phyloP scores from a whole-genome alignment of 2,797 vertebrate species.

The Cottoperca gobio region DNA sequence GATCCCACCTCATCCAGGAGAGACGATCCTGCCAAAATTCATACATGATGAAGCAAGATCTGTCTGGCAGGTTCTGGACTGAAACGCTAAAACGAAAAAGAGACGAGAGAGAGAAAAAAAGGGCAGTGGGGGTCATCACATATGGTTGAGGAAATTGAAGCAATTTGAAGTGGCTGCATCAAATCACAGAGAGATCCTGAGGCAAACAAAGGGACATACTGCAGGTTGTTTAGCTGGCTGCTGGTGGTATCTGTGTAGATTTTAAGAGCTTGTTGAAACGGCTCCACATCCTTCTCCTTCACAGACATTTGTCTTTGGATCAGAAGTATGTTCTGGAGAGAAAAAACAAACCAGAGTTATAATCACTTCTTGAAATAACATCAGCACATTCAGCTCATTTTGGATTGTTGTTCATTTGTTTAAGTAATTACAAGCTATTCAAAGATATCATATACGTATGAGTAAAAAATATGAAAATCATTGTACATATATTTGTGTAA shows the following conservation, averaged over 20 bases:
- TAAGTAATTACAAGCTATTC: not conserved
- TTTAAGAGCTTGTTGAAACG: slow-evolving; percentile 88
- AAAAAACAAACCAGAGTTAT: not conserved
- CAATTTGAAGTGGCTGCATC: slow-evolving; percentile 29
- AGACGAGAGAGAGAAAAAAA: not conserved
- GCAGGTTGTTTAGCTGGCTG: slow-evolving; percentile 89
- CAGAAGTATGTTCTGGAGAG: slow-evolving; percentile 90
- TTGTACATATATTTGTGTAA: too few species aligned
- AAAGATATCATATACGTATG: not conserved
- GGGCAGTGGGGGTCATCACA: slow-evolving; percentile 12
- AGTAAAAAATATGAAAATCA: too few species aligned
- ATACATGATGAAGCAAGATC: slow-evolving; percentile 87
- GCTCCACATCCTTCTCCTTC: slow-evolving; percentile 85
- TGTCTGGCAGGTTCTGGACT: slow-evolving; percentile 87
- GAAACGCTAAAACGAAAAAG: slow-evolving; percentile 84
- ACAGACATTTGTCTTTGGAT: slow-evolving; percentile 93
- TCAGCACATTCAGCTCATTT: not conserved
- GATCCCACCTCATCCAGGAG: slow-evolving; percentile 84
- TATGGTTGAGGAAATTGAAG: slow-evolving; percentile 31
- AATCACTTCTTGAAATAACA: not conserved
- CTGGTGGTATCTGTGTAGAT: slow-evolving; percentile 89
- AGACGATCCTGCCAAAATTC: slow-evolving; percentile 86
- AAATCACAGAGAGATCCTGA: slow-evolving; percentile 31
- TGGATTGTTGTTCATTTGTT: not conserved
- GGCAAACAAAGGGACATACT: slow-evolving; percentile 79